These are phyloP conservation scores for Sebastes schlegelii DNA, from an alignment of 2,113 vertebrate species.

Conservation along the genomic window DNA sequence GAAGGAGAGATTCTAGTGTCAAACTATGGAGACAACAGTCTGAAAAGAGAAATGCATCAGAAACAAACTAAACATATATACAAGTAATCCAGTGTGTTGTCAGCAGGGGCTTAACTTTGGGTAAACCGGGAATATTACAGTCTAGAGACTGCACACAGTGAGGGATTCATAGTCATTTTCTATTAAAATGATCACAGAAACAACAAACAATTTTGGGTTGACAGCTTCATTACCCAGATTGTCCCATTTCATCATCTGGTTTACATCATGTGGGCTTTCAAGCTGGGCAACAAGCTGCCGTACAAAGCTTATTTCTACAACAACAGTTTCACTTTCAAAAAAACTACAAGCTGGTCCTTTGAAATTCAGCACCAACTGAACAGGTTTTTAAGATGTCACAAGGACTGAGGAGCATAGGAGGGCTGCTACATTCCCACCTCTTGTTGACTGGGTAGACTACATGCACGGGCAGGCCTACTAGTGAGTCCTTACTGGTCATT, in stretches of 20 bases:
- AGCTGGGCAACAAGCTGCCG: constrained; percentile 67
- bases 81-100: constrained; percentile 88
- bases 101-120: constrained; percentile 76
- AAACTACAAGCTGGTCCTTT: constrained; percentile 75
- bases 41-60: constrained; percentile 76
- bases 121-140: constrained; percentile 66
- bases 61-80: constrained; percentile 84
- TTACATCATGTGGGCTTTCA: constrained; percentile 39
- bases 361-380: constrained; percentile 67
- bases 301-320: constrained; percentile 78
- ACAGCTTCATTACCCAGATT: constrained; percentile 67
- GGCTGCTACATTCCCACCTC: constrained; percentile 55
- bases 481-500: constrained; percentile 23
- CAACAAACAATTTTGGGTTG: constrained; percentile 65
- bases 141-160: constrained; percentile 76
- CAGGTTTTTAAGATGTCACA: constrained; percentile 55
- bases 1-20: constrained; percentile 83
- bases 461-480: constrained; percentile 9
- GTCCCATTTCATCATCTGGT: constrained; percentile 48
- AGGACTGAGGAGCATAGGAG: constrained; percentile 33
- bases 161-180: constrained; percentile 72
- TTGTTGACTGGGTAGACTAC: constrained; percentile 42
- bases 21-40: constrained; percentile 83
- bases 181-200: constrained; percentile 74
- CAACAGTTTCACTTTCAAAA: constrained; percentile 71